These are phyloP conservation scores for Toxotes jaculatrix DNA, from an alignment of 2,113 vertebrate genomes.

Conservation along the genomic window DNA sequence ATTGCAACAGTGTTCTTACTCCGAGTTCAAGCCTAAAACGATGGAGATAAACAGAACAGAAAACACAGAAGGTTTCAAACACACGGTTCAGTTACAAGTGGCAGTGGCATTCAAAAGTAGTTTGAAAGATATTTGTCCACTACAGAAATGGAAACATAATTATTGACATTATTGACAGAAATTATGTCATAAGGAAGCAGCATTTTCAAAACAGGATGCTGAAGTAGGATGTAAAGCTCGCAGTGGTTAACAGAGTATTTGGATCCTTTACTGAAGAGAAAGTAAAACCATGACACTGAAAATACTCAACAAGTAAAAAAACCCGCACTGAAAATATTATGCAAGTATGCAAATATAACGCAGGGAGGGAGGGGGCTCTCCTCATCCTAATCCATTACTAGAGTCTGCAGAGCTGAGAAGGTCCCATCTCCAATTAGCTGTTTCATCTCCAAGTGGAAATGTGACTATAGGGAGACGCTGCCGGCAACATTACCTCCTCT, in stretches of 20 bases:
- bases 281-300: too few species aligned
- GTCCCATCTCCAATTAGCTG: constrained; percentile 81
- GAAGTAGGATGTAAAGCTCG: neutral
- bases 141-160: neutral
- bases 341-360: neutral
- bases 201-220: neutral
- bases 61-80: neutral
- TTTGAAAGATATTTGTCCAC: neutral
- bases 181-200: neutral
- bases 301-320: too few species aligned
- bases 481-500: constrained; percentile 66
- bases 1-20: neutral
- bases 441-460: constrained; percentile 74
- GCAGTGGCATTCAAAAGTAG: neutral
- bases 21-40: neutral
- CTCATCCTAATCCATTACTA: constrained; percentile 67
- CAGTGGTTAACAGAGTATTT: neutral
- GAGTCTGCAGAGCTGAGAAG: constrained; percentile 66
- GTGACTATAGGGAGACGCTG: constrained; percentile 70
- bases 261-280: too few species aligned
- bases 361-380: neutral
- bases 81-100: neutral
- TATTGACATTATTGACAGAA: neutral
- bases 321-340: too few species aligned
- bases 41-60: neutral